These are phyloP conservation scores for Cyprinodon variegatus DNA, from an alignment of 2,113 vertebrate species.

Conservation along the genomic window DNA sequence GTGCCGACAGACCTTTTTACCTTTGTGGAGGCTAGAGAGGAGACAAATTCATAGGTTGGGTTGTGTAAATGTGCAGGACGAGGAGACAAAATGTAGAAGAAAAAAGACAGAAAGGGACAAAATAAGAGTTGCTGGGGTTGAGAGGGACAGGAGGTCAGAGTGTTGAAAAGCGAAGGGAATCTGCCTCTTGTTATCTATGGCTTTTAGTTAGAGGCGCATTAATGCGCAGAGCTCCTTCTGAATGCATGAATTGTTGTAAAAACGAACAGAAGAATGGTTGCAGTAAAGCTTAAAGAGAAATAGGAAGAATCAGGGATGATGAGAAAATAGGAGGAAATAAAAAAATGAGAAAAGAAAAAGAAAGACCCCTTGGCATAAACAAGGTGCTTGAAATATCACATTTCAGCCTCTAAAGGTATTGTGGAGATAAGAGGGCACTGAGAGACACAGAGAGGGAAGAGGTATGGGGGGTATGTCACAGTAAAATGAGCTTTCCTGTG, in stretches of 20 bases:
- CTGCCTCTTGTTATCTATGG: slow-evolving; percentile 5
- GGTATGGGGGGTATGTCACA: slow-evolving; percentile 9
- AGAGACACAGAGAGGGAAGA: slow-evolving; percentile 8
- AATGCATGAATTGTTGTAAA: slow-evolving; percentile 1
- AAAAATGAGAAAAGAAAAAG: background rate
- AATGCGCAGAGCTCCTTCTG: slow-evolving; percentile 1
- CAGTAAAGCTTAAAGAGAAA: background rate
- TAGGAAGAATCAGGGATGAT: background rate
- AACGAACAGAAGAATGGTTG: background rate
- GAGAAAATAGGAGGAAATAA: background rate
- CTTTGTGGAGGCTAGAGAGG: slow-evolving; percentile 53
- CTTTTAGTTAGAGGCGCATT: background rate
- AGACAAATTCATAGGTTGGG: background rate
- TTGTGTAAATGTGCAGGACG: background rate
- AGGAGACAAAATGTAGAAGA: background rate
- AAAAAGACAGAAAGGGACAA: background rate
- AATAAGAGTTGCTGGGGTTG: background rate
- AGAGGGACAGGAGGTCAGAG: slow-evolving; percentile 3
- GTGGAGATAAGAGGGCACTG: slow-evolving; percentile 17
- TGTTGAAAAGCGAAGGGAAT: slow-evolving; percentile 10
- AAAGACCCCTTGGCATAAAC: slow-evolving; percentile 1
- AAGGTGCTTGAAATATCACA: slow-evolving; percentile 25
- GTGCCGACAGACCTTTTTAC: slow-evolving; percentile 49
- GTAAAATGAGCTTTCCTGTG: slow-evolving; percentile 31
- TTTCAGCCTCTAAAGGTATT: slow-evolving; percentile 27